Evolutionary conservation across 1,140 invertebrate genomes (phyloP).

Genomic region (Spodoptera frugiperda): DNA sequence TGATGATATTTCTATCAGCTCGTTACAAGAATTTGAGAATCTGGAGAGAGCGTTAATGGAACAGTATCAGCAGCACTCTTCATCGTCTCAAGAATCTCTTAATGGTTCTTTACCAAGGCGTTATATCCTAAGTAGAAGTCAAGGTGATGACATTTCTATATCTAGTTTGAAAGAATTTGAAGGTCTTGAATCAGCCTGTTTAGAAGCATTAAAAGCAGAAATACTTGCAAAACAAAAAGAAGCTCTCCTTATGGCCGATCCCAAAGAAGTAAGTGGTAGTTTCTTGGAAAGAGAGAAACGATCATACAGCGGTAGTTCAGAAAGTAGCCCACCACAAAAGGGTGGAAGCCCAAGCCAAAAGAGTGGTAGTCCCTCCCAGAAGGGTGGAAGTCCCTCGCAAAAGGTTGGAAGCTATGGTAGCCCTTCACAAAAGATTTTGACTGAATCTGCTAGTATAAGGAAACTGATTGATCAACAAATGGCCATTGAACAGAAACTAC

Average conservation of each 20-base stretch:
- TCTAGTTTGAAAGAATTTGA: conserved; percentile 98
- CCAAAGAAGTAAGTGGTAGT: conserved; percentile 87
- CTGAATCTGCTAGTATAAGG: conserved; percentile 80
- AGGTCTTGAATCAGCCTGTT: conserved; percentile 95
- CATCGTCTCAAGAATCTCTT: conserved; percentile 90
- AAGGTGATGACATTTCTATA: conserved; percentile 96
- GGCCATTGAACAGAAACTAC: conserved; percentile 79
- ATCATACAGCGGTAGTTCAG: conserved; percentile 83
- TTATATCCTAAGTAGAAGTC: conserved; percentile 88
- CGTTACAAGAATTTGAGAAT: conserved; percentile 97
- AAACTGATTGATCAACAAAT: conserved; percentile 84
- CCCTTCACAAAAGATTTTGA: conserved; percentile 82
- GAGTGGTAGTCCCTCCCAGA: conserved; percentile 83
- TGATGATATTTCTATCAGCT: conserved; percentile 96
- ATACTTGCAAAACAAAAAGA: conserved; percentile 94
- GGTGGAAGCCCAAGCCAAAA: conserved; percentile 81
- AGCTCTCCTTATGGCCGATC: conserved; percentile 89
- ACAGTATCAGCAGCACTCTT: conserved; percentile 88
- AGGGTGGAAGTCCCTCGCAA: conserved; percentile 81
- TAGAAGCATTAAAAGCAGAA: conserved; percentile 93
- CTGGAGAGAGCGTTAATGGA: conserved; percentile 92
- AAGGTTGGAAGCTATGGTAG: conserved; percentile 86
- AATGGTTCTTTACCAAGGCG: conserved; percentile 91
- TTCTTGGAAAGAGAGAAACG: conserved; percentile 85
- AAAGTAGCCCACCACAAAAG: conserved; percentile 84